These are phyloP conservation scores for Ormia ochracea DNA, from an alignment of 2,888 invertebrate species.

Conservation along the genomic window DNA sequence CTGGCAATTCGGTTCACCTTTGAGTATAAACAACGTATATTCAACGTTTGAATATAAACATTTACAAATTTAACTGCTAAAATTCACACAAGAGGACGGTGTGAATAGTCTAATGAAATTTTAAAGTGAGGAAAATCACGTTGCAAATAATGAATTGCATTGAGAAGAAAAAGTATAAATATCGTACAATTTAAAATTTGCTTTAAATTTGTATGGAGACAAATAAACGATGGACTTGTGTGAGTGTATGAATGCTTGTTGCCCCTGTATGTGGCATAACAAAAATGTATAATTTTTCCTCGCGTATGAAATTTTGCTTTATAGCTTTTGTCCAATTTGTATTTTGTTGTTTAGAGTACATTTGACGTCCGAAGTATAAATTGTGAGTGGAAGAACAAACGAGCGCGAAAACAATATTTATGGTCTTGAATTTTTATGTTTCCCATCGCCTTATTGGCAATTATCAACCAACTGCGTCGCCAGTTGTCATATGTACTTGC, in stretches of 20 bases:
- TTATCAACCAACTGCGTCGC: not conserved
- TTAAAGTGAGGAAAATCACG: not conserved
- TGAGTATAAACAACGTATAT: no score
- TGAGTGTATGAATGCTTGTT: not conserved
- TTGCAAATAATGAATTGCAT: not conserved
- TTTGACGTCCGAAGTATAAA: not conserved
- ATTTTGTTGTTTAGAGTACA: not conserved
- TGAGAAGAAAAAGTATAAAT: not conserved
- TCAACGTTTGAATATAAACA: no score
- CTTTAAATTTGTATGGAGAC: not conserved
- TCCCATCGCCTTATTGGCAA: conserved; percentile 10
- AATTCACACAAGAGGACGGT: no score
- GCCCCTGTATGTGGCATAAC: no score
- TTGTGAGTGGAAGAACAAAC: not conserved
- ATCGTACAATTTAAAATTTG: not conserved
- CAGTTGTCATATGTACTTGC: conserved; percentile 51
- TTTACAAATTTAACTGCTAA: no score
- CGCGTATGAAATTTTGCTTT: not conserved
- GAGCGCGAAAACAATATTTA: not conserved
- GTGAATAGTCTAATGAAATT: not conserved
- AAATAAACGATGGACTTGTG: not conserved
- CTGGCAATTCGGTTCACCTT: no score
- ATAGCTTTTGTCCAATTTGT: not conserved
- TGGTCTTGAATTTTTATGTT: conserved; percentile 45
- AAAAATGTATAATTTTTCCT: no score